phyloP scores from a whole-genome alignment of 2,113 vertebrate genomes.

The Solea senegalensis region DNA sequence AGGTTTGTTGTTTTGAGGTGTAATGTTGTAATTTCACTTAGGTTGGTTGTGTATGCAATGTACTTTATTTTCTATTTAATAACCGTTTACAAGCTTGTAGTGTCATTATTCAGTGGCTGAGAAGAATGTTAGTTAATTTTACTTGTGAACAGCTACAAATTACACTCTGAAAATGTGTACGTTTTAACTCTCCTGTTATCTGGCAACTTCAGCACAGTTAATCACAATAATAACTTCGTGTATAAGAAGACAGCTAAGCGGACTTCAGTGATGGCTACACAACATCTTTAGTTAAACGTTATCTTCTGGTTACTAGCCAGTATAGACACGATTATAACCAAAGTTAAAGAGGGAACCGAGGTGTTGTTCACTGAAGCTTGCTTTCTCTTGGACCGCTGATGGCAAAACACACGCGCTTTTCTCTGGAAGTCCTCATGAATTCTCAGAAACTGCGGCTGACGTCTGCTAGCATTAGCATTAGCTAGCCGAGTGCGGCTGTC shows the following conservation, averaged over 20 bases:
- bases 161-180: neutral
- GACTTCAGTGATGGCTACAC: no score
- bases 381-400: constrained; percentile 16
- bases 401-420: constrained; percentile 57
- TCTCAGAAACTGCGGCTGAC: constrained; percentile 73
- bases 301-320: neutral
- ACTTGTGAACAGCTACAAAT: neutral
- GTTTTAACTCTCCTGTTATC: neutral
- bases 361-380: neutral
- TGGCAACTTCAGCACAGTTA: neutral
- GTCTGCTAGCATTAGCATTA: constrained; percentile 49
- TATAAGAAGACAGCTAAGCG: no score
- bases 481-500: constrained; percentile 44
- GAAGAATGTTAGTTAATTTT: neutral
- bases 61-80: no score
- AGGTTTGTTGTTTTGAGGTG: no score
- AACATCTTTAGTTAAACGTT: neutral
- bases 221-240: no score
- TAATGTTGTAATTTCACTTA: no score
- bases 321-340: neutral
- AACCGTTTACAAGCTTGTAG: no score
- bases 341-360: constrained; percentile 15
- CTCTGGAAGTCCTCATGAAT: constrained; percentile 69
- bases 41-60: no score
- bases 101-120: no score